Evolutionary conservation across 2,888 invertebrate species (phyloP), one percentile per base, ranked within the genome.

Genomic region (Stenoptilia bipunctidactyla): DNA sequence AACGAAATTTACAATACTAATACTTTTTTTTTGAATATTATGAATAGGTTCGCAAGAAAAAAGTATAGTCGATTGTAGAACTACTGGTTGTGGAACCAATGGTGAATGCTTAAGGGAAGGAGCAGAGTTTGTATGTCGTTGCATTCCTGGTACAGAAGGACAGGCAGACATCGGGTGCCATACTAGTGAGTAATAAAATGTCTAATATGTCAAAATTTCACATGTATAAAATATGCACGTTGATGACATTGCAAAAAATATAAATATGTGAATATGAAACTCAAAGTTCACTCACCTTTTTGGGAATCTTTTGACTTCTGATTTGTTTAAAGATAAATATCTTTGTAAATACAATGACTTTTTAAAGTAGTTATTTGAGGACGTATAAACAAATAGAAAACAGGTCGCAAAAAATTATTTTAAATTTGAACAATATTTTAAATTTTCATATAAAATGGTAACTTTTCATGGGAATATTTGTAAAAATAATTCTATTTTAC

Each of bases 81-180:
- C 92, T 1, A 88, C 89, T 45, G 94, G 94, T 48, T 96, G 96
- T 77, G 91, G 92, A 50, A 87, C 89, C 56, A 93, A 92, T 48
- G 92, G 93, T n/a, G 91, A 92, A 69, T 96, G 94, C 77, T 89
- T 94, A 49, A 89, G 92, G 52, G 92, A 93, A 71, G 91, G 92
- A 48, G 91, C 91, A 45, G 90, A 90, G 59, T 96, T 93, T 83
- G 90, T 92, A 27, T 94, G 93, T 76, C 87, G 90, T 61, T 93
- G 92, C 72, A 88, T 90, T 49, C 89, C 90, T 40, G 92, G 92
- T 49, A 90, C 89, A 39, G 88, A 88, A 65, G 92, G 92, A 52
- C 86, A 88, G 53, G 90, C 92, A 27, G 89, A 91, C 56, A 76
- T 88, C 54, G 90, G 90, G 62, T 92, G 92, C 80, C 86, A 86